phyloP scores from a whole-genome alignment of 1,140 invertebrate species.

The Luehdorfia chinensis region DNA sequence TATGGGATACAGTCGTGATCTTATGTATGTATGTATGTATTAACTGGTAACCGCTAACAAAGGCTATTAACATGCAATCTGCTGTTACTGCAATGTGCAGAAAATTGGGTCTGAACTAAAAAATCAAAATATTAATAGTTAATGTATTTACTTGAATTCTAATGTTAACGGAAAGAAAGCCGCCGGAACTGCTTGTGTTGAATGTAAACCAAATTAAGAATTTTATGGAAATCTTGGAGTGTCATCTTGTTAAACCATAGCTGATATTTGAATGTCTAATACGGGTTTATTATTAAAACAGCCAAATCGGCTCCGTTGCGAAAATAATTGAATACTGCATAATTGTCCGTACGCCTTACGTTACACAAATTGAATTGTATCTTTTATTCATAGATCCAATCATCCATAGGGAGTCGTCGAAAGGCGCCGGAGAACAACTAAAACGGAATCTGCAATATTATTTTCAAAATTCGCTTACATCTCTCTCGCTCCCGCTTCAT shows the following conservation, averaged over 20 bases:
- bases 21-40: too few relatives aligned
- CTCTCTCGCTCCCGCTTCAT: slow-evolving; percentile 16
- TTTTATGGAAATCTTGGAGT: slow-evolving; percentile 1
- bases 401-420: slow-evolving; percentile 55
- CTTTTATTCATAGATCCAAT: slow-evolving; percentile 73
- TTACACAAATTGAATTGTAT: slow-evolving; percentile 65
- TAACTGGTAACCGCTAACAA: too few relatives aligned
- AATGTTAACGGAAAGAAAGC: too few relatives aligned
- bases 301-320: slow-evolving; percentile 18
- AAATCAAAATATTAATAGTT: too few relatives aligned
- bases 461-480: slow-evolving; percentile 21
- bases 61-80: too few relatives aligned
- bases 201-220: background rate
- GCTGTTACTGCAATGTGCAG: too few relatives aligned
- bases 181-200: too few relatives aligned
- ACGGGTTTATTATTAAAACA: slow-evolving; percentile 8
- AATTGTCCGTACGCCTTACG: slow-evolving; percentile 53
- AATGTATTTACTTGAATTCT: too few relatives aligned
- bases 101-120: too few relatives aligned
- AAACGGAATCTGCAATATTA: slow-evolving; percentile 29
- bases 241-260: background rate
- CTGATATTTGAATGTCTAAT: slow-evolving; percentile 14
- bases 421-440: slow-evolving; percentile 47
- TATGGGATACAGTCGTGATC: too few relatives aligned
- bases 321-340: slow-evolving; percentile 62